Conservation (phyloP, 2,797 vertebrate genomes). For the Acrossocheilus fasciatus region DNA sequence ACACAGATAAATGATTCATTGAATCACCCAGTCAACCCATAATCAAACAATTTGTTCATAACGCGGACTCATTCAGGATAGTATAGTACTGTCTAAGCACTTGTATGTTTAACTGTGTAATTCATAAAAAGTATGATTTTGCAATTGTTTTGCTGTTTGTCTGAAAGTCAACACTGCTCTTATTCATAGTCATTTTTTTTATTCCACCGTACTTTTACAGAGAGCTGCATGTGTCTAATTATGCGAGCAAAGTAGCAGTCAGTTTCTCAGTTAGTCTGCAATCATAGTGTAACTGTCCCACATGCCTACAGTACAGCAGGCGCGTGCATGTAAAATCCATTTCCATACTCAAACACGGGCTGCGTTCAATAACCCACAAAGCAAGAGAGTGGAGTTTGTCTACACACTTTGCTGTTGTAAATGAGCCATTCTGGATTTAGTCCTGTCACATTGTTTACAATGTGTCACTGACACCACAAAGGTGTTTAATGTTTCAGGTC, state of each 20-base stretch:
- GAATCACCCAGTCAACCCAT: neutral
- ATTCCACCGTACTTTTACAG: neutral
- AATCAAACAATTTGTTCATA: neutral
- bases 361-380: constrained; percentile 9
- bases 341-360: neutral
- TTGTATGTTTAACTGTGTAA: neutral
- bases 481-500: constrained; percentile 56
- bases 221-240: constrained; percentile 1
- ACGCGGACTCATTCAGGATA: neutral
- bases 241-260: neutral
- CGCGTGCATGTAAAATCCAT: constrained; percentile 1
- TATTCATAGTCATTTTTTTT: neutral
- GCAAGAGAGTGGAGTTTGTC: neutral
- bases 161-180: neutral
- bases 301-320: constrained; percentile 1
- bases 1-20: neutral
- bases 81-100: neutral
- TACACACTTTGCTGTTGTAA: neutral
- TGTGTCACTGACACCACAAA: constrained; percentile 29
- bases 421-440: constrained; percentile 46
- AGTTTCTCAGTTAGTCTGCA: neutral
- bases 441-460: constrained; percentile 57
- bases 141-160: neutral
- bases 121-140: neutral
- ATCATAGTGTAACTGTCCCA: neutral